Base-by-base conservation (phyloP, 2,888 invertebrate species). In the Cartodere bifasciata region DNA sequence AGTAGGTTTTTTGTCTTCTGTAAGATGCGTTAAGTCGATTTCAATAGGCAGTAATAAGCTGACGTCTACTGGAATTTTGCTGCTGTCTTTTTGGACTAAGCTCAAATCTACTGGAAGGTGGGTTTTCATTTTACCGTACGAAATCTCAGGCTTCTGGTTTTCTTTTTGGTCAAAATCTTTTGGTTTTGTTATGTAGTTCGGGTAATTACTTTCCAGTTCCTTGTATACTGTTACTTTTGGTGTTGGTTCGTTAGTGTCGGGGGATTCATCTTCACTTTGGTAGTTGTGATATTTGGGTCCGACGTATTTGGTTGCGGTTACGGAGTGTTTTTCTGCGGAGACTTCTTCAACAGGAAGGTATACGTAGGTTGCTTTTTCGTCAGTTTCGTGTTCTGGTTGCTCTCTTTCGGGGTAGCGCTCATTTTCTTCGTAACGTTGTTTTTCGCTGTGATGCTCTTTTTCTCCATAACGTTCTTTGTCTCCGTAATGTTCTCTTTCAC, bases 61-160 rank as follows among this genome's bases (percentile, higher is more conserved):
- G 1, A 53, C 43, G 31, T 53, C 50, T 4, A 55, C 29, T 5
- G 53, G 52, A 21, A 52, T 39, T 36, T 48, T 42, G 23, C 49
- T 45, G 11, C 36, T 31, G 6, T 39, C 32, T 27, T 35, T 34
- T 16, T 47, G 46, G 2, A 53, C 29, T 4, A 50, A 13, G 31
- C 39, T 49, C 25, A 53, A 36, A 33, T 52, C 49, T 4, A 53
- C 32, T 5, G 55, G 53, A 16, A 51, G 33, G 3, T 33, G 37
- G 16, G 35, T 27, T 4, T 32, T 16, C 4, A 22, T n/a, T n/a
- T n/a, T n/a, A n/a, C n/a, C n/a, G n/a, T n/a, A n/a, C n/a, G n/a
- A n/a, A n/a, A n/a, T 21, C 20, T 32, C 34, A n/a, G 10, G 3
- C 9, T 29, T 32, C 11, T 32, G 15, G 16, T 32, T 27, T n/a